Evolutionary conservation across 2,888 invertebrate genomes (phyloP).

Genomic region (Caenorhabditis virilis): DNA sequence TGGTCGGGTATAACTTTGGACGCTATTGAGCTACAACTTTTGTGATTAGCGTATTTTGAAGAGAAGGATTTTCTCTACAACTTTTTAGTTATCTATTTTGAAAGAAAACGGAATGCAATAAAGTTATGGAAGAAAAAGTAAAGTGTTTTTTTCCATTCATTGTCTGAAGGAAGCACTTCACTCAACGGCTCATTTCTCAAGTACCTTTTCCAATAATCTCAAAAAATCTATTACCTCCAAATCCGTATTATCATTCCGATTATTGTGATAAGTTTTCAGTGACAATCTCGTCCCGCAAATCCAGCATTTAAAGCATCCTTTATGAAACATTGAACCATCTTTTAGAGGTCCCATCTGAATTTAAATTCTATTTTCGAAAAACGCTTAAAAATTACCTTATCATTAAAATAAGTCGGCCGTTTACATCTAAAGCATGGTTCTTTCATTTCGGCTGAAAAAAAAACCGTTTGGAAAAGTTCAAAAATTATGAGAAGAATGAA

Average conservation of each 20-base stretch:
- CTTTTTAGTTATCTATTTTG: too few relatives aligned
- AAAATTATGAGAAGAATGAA: slow-evolving; percentile 19
- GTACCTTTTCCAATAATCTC: too few relatives aligned
- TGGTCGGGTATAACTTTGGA: too few relatives aligned
- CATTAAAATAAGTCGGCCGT: slow-evolving; percentile 69
- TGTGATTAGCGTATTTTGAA: too few relatives aligned
- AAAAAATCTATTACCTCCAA: slow-evolving; percentile 56
- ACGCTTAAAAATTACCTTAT: slow-evolving; percentile 51
- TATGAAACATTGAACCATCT: slow-evolving; percentile 68
- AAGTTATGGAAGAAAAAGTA: too few relatives aligned
- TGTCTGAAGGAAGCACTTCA: too few relatives aligned
- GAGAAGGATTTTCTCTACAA: too few relatives aligned
- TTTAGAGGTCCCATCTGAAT: slow-evolving; percentile 67
- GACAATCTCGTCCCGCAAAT: slow-evolving; percentile 68
- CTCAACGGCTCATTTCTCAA: too few relatives aligned
- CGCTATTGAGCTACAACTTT: too few relatives aligned
- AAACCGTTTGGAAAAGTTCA: neutral
- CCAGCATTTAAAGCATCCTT: slow-evolving; percentile 69
- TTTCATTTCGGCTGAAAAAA: slow-evolving; percentile 65
- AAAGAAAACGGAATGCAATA: too few relatives aligned
- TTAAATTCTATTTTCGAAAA: neutral
- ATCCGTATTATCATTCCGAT: slow-evolving; percentile 68
- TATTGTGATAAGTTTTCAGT: slow-evolving; percentile 69
- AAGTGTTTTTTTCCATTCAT: too few relatives aligned
- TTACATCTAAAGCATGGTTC: slow-evolving; percentile 68